phyloP scores from a whole-genome alignment of 1,140 invertebrate species.

The Trichogramma pretiosum region DNA sequence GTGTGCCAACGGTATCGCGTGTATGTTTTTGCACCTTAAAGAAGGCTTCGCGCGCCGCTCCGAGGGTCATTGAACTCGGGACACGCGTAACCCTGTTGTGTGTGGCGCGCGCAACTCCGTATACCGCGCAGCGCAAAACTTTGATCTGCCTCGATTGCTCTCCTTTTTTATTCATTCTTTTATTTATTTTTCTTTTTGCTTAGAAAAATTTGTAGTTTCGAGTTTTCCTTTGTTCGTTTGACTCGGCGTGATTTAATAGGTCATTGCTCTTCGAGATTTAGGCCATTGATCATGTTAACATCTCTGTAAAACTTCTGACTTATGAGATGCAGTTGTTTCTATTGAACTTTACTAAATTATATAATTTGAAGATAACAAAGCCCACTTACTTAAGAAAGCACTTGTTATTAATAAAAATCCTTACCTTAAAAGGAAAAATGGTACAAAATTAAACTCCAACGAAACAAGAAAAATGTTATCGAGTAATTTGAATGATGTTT shows the following conservation, averaged over 20 bases:
- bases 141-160: not conserved
- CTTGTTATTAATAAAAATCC: no score
- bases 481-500: no score
- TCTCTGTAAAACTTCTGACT: no score
- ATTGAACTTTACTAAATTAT: no score
- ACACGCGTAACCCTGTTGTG: slow-evolving; percentile 6
- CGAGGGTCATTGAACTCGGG: slow-evolving; percentile 16
- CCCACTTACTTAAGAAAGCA: no score
- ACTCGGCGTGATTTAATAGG: not conserved
- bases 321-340: no score
- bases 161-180: not conserved
- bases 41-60: slow-evolving; percentile 21
- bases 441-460: no score
- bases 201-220: not conserved
- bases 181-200: not conserved
- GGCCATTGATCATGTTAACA: not conserved
- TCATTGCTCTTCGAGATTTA: not conserved
- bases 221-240: not conserved
- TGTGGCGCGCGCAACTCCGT: not conserved
- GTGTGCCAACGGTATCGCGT: slow-evolving; percentile 41
- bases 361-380: no score
- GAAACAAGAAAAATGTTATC: not conserved
- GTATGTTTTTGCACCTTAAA: slow-evolving; percentile 41
- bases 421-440: no score
- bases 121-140: not conserved